Conservation (phyloP, 1,140 invertebrate genomes). For the Bombus pascuorum region DNA sequence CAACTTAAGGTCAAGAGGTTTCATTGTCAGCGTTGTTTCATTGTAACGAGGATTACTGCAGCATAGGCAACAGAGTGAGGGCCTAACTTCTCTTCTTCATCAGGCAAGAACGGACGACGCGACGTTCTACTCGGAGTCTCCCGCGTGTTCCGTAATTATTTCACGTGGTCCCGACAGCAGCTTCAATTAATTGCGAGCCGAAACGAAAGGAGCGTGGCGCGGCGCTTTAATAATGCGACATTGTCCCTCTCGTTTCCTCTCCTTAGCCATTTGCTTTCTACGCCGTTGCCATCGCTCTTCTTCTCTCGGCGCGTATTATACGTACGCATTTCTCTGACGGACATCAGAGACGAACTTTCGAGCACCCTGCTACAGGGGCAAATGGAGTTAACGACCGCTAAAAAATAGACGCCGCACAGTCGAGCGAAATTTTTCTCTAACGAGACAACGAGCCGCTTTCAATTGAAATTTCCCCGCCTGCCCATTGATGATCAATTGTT, state of each 20-base stretch:
- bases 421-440: background rate
- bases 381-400: constrained; percentile 52
- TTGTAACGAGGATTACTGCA: background rate
- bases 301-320: background rate
- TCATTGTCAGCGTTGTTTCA: background rate
- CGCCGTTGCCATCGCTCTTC: background rate
- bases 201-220: constrained; percentile 51
- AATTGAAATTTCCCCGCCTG: too few species aligned
- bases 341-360: constrained; percentile 48
- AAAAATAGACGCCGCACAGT: constrained; percentile 25
- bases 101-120: constrained; percentile 25
- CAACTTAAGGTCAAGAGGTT: constrained; percentile 6
- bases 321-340: constrained; percentile 30
- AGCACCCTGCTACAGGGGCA: background rate
- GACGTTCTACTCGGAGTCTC: constrained; percentile 6
- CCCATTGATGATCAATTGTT: background rate
- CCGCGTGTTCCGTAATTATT: constrained; percentile 62
- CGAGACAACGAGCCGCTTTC: background rate
- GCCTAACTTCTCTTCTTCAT: constrained; percentile 38
- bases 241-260: constrained; percentile 10
- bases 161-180: constrained; percentile 49
- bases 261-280: constrained; percentile 10
- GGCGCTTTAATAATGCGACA: constrained; percentile 53
- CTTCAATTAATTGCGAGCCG: constrained; percentile 66
- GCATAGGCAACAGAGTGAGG: background rate